phyloP scores from a whole-genome alignment of 2,888 invertebrate genomes.

The Chymomyza procnemis region DNA sequence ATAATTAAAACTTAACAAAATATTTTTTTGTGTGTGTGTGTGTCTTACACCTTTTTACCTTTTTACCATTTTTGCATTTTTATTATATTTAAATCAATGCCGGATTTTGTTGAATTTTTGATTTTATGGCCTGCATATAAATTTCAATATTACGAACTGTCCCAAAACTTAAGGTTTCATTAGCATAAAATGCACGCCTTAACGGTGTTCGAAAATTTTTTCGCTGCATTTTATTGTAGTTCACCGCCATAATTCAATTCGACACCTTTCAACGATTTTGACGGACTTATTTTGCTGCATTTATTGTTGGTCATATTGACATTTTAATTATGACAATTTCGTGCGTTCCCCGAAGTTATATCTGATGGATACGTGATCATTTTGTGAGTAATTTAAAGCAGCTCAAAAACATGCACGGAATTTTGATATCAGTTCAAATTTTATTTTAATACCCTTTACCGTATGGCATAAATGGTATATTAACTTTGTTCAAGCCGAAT shows the following conservation, averaged over 20 bases:
- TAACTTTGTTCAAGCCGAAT: too few relatives aligned
- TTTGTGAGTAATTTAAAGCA: conserved; percentile 69
- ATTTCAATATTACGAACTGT: conserved; percentile 50
- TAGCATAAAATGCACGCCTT: conserved; percentile 54
- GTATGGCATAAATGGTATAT: too few relatives aligned
- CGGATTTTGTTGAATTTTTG: not conserved
- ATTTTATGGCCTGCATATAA: conserved; percentile 37
- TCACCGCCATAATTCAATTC: conserved; percentile 52
- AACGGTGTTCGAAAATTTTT: conserved; percentile 22
- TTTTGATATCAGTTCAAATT: conserved; percentile 37
- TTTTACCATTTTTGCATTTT: conserved; percentile 27
- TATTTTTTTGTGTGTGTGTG: conserved; percentile 46
- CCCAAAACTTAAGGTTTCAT: conserved; percentile 60
- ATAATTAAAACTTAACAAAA: conserved; percentile 19
- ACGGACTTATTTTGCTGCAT: conserved; percentile 49
- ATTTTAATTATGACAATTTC: conserved; percentile 68
- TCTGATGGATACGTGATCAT: conserved; percentile 51
- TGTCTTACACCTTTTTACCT: conserved; percentile 10
- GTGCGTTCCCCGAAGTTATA: conserved; percentile 45
- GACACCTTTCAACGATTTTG: conserved; percentile 55
- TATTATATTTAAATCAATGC: conserved; percentile 18
- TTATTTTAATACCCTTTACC: too few relatives aligned
- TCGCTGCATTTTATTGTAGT: conserved; percentile 20
- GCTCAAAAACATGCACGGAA: conserved; percentile 62
- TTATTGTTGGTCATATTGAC: conserved; percentile 38